A percentile compares a stretch with the other conserved stretches of the same genome.
These are phyloP conservation scores for Aplysia californica DNA, from an alignment of 1,140 invertebrate species.

Conservation along the genomic window DNA sequence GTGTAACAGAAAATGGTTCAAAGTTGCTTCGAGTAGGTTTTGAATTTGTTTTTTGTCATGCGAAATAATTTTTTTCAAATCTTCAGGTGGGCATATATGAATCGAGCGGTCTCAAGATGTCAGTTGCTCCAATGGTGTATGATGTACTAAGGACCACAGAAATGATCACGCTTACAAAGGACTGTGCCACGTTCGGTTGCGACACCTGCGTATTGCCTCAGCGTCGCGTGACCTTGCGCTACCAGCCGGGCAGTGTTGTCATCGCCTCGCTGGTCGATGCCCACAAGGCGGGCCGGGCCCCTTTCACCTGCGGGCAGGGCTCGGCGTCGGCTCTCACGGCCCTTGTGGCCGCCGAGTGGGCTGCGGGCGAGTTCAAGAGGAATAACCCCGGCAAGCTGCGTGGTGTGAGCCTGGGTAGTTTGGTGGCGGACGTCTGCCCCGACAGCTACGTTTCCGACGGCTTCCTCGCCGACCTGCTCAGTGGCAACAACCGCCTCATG, in stretches of 20 bases:
- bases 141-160: conserved; percentile 26
- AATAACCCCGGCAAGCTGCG: conserved; percentile 35
- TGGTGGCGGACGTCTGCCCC: conserved; percentile 51
- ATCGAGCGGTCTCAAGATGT: conserved; percentile 35
- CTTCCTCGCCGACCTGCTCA: conserved; percentile 47
- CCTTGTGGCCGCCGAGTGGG: conserved; percentile 47
- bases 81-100: conserved; percentile 51
- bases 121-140: conserved; percentile 37
- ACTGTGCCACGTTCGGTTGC: conserved; percentile 46
- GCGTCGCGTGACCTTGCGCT: conserved; percentile 36
- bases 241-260: conserved; percentile 47
- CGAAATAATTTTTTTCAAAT: neutral
- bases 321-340: conserved; percentile 18
- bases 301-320: conserved; percentile 42
- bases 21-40: too few relatives aligned
- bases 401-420: conserved; percentile 46
- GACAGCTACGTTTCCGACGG: conserved; percentile 31
- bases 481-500: conserved; percentile 36
- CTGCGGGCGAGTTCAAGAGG: conserved; percentile 35
- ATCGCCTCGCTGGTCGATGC: conserved; percentile 45
- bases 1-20: too few relatives aligned
- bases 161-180: conserved; percentile 27
- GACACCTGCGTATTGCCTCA: conserved; percentile 45
- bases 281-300: conserved; percentile 37
- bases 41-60: too few relatives aligned